Conservation (phyloP, 2,797 vertebrate species). For the Tinamus major region DNA sequence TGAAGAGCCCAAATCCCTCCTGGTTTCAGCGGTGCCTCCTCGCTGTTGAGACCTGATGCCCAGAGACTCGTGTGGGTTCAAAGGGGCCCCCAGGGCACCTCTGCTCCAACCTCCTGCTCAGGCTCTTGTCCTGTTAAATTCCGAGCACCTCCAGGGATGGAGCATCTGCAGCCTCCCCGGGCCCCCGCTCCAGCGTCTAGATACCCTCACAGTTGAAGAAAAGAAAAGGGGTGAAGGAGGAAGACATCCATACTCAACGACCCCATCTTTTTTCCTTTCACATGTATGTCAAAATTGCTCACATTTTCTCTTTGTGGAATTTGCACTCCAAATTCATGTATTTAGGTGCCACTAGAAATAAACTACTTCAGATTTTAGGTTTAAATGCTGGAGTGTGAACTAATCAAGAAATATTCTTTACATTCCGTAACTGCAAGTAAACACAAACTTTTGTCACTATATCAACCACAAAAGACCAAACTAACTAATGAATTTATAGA, state of each 20-base stretch:
- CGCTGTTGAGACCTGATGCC: not conserved
- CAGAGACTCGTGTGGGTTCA: not conserved
- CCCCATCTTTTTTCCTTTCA: not conserved
- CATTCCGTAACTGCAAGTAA: not conserved
- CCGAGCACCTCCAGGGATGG: not conserved
- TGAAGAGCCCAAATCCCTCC: not conserved
- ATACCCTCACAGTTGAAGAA: not conserved
- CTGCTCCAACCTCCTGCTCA: not conserved
- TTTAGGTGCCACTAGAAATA: not conserved
- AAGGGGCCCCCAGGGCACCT: not conserved
- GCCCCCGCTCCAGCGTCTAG: not conserved
- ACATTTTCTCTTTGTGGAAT: not conserved
- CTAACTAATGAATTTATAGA: not conserved
- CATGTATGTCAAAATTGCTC: not conserved
- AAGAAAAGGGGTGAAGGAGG: not conserved
- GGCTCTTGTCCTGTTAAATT: not conserved
- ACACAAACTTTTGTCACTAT: not conserved
- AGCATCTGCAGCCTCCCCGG: not conserved
- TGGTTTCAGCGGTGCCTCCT: not conserved
- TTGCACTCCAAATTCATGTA: not conserved
- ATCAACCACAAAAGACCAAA: accelerated
- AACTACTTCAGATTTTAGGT: not conserved
- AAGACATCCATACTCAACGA: not conserved
- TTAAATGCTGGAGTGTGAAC: not conserved
- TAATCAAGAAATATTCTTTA: not conserved